phyloP scores from a whole-genome alignment of 37 sponge, comb jelly and placozoan genomes.

The Ianthella basta region DNA sequence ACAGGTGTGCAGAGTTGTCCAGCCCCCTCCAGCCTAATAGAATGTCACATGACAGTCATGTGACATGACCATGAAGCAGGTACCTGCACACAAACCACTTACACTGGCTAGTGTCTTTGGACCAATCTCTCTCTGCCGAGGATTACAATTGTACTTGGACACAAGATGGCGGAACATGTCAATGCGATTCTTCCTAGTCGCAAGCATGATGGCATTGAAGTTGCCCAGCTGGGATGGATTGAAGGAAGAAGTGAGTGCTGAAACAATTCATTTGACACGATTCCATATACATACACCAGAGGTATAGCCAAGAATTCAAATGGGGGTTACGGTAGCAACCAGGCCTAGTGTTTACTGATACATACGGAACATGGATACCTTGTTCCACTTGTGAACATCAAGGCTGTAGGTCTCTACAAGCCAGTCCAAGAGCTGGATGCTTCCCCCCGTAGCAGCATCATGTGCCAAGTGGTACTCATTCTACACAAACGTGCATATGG shows the following conservation, averaged over 20 bases:
- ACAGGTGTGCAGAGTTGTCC: slow-evolving; percentile 5
- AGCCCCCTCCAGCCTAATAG: not conserved
- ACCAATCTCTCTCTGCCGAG: not conserved
- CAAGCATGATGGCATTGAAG: slow-evolving; percentile 22
- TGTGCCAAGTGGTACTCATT: not conserved
- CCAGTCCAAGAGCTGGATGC: not conserved
- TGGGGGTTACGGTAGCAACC: no score
- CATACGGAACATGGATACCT: not conserved
- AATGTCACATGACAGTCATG: not conserved
- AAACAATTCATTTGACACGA: not conserved
- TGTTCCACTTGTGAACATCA: slow-evolving; percentile 14
- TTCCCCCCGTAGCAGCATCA: slow-evolving; percentile 12
- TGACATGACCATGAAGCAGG: not conserved
- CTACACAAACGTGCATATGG: not conserved
- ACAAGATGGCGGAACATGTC: not conserved
- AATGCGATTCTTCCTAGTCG: not conserved
- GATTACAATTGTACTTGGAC: not conserved
- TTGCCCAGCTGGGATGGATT: not conserved
- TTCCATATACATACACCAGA: not conserved
- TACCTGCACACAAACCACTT: no score
- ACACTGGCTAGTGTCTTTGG: not conserved
- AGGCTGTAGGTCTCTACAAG: not conserved
- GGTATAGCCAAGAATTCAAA: no score
- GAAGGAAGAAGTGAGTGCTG: not conserved
- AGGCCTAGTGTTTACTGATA: not conserved